Conservation (phyloP, 2,797 vertebrate genomes). For the Chaetodon trifasciatus region DNA sequence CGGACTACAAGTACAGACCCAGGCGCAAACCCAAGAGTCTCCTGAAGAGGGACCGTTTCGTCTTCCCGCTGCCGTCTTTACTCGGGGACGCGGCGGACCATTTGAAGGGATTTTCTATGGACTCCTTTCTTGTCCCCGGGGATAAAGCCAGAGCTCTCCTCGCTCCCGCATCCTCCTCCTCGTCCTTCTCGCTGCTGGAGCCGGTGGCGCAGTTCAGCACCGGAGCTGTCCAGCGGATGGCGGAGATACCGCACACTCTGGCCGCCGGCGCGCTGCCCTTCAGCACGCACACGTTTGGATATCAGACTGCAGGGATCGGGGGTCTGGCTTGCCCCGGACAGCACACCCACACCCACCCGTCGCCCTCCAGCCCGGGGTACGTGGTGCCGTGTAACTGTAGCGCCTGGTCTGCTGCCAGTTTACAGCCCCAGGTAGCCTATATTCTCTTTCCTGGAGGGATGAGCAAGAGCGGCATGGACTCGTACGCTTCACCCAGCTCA, state of each 20-base stretch:
- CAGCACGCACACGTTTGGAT: constrained; percentile 90
- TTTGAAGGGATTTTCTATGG: constrained; percentile 91
- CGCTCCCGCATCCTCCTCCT: constrained; percentile 85
- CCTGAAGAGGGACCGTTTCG: constrained; percentile 92
- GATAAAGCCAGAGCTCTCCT: constrained; percentile 91
- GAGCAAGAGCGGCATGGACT: constrained; percentile 91
- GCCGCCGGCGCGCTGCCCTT: constrained; percentile 90
- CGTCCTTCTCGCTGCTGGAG: constrained; percentile 92
- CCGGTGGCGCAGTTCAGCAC: constrained; percentile 91
- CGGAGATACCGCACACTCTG: constrained; percentile 90
- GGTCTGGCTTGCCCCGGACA: constrained; percentile 90
- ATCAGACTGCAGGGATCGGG: constrained; percentile 91
- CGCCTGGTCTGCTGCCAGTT: constrained; percentile 92
- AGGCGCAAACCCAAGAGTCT: constrained; percentile 94
- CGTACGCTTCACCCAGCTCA: constrained; percentile 90
- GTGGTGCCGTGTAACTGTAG: constrained; percentile 95
- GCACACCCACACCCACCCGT: constrained; percentile 91
- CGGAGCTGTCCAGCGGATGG: constrained; percentile 91
- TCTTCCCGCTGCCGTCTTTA: constrained; percentile 91
- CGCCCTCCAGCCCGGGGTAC: constrained; percentile 92
- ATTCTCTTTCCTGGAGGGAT: constrained; percentile 94
- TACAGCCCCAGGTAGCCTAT: constrained; percentile 95
- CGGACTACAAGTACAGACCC: constrained; percentile 98
- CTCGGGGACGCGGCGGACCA: constrained; percentile 91
- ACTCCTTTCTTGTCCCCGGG: constrained; percentile 89